Conservation (phyloP, 2,797 vertebrate genomes). For the Brachymystax lenok region DNA sequence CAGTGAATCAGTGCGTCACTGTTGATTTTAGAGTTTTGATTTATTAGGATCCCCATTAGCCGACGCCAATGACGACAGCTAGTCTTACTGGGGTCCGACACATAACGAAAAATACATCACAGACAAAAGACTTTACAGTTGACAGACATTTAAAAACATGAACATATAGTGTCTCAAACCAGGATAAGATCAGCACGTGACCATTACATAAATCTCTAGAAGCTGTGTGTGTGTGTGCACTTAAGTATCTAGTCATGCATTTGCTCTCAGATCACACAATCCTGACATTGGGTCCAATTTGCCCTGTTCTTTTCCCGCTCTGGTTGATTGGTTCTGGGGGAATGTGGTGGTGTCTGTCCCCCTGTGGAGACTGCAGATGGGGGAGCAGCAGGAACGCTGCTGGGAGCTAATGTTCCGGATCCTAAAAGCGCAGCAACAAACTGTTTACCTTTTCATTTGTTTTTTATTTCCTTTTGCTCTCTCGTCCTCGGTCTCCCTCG, state of each 20-base stretch:
- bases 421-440: conserved; percentile 34
- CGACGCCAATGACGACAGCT: no score
- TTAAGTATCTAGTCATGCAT: conserved; percentile 16
- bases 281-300: not conserved
- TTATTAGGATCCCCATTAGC: no score
- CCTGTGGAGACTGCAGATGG: conserved; percentile 42
- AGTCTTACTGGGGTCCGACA: no score
- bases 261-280: conserved; percentile 11
- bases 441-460: not conserved
- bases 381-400: conserved; percentile 34
- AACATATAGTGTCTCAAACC: conserved; percentile 6
- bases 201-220: conserved; percentile 30
- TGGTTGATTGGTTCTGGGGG: conserved; percentile 41
- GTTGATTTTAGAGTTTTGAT: no score
- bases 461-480: not conserved
- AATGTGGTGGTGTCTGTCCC: conserved; percentile 31
- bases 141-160: no score
- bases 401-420: conserved; percentile 32
- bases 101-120: no score
- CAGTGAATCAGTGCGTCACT: conserved; percentile 5
- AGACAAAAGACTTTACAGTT: no score
- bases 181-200: conserved; percentile 40
- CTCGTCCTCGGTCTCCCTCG: not conserved
- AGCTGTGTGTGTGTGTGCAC: not conserved
- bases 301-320: not conserved